Conservation (phyloP, 2,113 vertebrate genomes). For the Gallinago media region DNA sequence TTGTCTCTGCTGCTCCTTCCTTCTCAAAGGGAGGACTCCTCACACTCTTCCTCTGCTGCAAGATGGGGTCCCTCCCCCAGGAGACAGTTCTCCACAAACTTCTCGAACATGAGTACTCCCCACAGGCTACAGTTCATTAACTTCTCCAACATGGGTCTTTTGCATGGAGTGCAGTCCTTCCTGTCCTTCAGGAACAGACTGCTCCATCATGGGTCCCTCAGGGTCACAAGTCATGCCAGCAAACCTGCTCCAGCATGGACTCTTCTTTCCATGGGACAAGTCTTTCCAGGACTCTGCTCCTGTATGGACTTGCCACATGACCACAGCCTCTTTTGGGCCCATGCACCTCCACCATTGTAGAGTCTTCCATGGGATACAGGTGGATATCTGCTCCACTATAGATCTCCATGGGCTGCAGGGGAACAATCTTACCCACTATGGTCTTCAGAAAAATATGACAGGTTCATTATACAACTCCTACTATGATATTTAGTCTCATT, state of each 20-base stretch:
- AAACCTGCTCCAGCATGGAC: not conserved
- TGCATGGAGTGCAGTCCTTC: not conserved
- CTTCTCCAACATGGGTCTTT: not conserved
- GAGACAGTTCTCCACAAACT: not conserved
- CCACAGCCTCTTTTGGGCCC: not conserved
- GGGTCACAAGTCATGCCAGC: not conserved
- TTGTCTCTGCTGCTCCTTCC: not conserved
- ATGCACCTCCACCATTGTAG: not conserved
- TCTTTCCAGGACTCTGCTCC: not conserved
- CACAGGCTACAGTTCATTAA: not conserved
- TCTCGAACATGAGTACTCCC: not conserved
- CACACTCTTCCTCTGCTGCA: not conserved
- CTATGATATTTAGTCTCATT: not conserved
- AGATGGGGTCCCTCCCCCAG: not conserved
- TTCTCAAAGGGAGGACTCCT: too few species aligned
- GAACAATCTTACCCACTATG: not conserved
- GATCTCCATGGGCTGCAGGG: not conserved
- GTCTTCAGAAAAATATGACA: not conserved
- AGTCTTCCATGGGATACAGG: not conserved
- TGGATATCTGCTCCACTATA: not conserved
- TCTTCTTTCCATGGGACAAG: not conserved
- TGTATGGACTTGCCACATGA: accelerated
- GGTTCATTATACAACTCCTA: not conserved
- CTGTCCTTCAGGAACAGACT: not conserved
- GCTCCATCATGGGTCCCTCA: not conserved